Conservation (phyloP, 1,140 invertebrate species). For the Drosophila lini region DNA sequence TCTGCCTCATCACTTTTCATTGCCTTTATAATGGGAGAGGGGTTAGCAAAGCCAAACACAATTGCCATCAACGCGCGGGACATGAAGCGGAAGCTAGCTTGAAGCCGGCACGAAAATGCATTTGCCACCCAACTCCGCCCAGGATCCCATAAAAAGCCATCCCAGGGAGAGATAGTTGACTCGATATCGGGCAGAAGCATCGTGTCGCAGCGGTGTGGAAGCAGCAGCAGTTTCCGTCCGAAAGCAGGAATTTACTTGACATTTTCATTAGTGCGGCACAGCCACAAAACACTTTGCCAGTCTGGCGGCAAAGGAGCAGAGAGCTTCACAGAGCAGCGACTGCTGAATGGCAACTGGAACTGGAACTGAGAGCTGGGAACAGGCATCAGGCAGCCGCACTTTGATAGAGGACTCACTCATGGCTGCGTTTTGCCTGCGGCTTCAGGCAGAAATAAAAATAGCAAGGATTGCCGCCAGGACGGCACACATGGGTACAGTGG, state of each 20-base stretch:
- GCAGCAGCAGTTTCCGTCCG: slow-evolving; percentile 74
- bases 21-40: slow-evolving; percentile 18
- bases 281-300: slow-evolving; percentile 78
- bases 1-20: slow-evolving; percentile 54
- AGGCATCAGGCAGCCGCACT: slow-evolving; percentile 18
- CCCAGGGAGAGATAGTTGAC: slow-evolving; percentile 72
- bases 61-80: slow-evolving; percentile 58
- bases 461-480: slow-evolving; percentile 22
- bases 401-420: slow-evolving; percentile 36
- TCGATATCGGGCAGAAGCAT: slow-evolving; percentile 70
- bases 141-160: slow-evolving; percentile 43
- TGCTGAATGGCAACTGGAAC: not conserved
- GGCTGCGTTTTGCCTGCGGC: slow-evolving; percentile 53
- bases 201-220: slow-evolving; percentile 13
- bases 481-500: slow-evolving; percentile 26
- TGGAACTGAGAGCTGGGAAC: slow-evolving; percentile 6
- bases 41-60: slow-evolving; percentile 48
- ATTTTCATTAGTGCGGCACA: slow-evolving; percentile 83
- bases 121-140: slow-evolving; percentile 46
- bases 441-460: slow-evolving; percentile 64
- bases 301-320: slow-evolving; percentile 16
- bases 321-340: not conserved
- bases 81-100: slow-evolving; percentile 78
- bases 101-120: slow-evolving; percentile 77
- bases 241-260: slow-evolving; percentile 84